Base-by-base conservation (phyloP, 2,888 invertebrate species). In the Deroplatys truncata region DNA sequence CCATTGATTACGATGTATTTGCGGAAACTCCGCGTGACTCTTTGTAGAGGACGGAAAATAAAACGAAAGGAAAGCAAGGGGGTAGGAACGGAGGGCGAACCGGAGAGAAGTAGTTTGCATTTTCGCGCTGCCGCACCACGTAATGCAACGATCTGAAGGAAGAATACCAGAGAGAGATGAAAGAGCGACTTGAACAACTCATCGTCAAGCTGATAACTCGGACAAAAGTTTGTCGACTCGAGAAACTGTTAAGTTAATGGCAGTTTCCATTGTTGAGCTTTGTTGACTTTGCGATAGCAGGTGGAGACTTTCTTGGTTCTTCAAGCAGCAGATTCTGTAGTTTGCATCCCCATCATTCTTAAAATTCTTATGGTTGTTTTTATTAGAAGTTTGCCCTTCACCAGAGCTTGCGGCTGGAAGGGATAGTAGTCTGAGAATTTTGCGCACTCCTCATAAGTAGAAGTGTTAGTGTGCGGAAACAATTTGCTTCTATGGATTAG, bases 161-260 rank as follows among this genome's bases (percentile, higher is more conserved):
- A 43, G 43, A 43, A 72, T 20, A 25, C 56, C 20, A 20, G 25
- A 72, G 20, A 72, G 56, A 25, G 56, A 25, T 25, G 20, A 72
- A 72, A 72, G 56, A 72, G 56, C 5, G 56, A 25, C 56, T 35
- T 25, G 20, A 72, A 72, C 56, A 72, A 72, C 56, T 72, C 56
- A 31, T 85, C 85, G 10, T 86, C 82, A 28, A 28, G 15, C 86
- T 56, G 56, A 72, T 85, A 49, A 49, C 86, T 28, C 82, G 82
- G 29, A 28, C 72, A 82, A 86, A 82, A 82, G 72, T 86, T 82
- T 82, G 25, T 85, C 87, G 28, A 87, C 31, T 83, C 15, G 43
- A 88, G 88, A 35, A 83, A 88, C 88, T 88, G 28, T 88, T 88
- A 88, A 83, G 88, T 88, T 84, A 88, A 88, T 88, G 83, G 88